Conservation (phyloP, 2,888 invertebrate genomes). For the Machimus rusticus region DNA sequence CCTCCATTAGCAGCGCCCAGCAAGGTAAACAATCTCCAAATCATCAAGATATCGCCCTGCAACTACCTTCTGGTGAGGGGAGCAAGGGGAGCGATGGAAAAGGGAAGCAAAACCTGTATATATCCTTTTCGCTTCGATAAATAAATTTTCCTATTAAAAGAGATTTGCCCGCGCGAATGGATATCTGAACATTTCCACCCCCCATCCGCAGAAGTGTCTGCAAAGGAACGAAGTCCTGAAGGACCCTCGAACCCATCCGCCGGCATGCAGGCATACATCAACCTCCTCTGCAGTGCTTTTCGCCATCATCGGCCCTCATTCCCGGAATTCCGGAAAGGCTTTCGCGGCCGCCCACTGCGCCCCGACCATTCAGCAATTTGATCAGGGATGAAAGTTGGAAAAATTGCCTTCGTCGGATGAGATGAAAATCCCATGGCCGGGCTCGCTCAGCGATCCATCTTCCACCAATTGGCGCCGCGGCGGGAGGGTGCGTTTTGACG, state of each 20-base stretch:
- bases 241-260: background rate
- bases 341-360: background rate
- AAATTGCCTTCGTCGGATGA: constrained; percentile 35
- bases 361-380: background rate
- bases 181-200: constrained; percentile 5
- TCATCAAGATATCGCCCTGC: constrained; percentile 23
- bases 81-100: background rate
- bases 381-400: constrained; percentile 18
- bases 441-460: constrained; percentile 15
- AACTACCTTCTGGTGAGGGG: background rate
- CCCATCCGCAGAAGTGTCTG: background rate
- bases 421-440: constrained; percentile 5
- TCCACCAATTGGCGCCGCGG: constrained; percentile 17
- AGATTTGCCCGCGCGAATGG: constrained; percentile 22
- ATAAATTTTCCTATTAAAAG: constrained; percentile 39
- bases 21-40: constrained; percentile 36
- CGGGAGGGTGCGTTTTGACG: background rate
- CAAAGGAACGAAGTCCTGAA: constrained; percentile 8
- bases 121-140: constrained; percentile 38
- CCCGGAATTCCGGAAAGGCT: background rate
- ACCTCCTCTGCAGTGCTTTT: background rate
- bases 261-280: background rate
- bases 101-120: background rate
- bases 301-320: background rate
- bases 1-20: constrained; percentile 28